Percentiles rank a stretch among this genome's conserved stretches.
Evolutionary conservation across 1,140 invertebrate genomes (phyloP).

Genomic region (roundworm (Caenorhabditis elegans)): WBcel235 BX284604.4:9697001-9697500

Average conservation of each 20-base stretch:
- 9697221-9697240: too few relatives aligned
- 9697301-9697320: conserved; percentile 11
- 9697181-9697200: too few relatives aligned
- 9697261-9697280: not conserved
- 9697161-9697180: too few relatives aligned
- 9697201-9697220: too few relatives aligned
- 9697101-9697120: not conserved
- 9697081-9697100: not conserved
- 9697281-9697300: not conserved
- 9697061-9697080: not conserved
- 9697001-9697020: not conserved
- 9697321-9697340: conserved; percentile 8
- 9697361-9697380: not conserved
- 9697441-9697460: too few relatives aligned
- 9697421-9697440: too few relatives aligned
- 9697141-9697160: too few relatives aligned
- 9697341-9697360: conserved; percentile 28
- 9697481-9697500: not conserved
- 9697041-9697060: not conserved
- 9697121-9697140: too few relatives aligned
- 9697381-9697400: too few relatives aligned
- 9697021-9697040: too few relatives aligned
- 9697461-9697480: not conserved
- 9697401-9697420: too few relatives aligned
- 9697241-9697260: too few relatives aligned